Conservation (phyloP, 1,140 invertebrate genomes). For the Kradibia gibbosae region DNA sequence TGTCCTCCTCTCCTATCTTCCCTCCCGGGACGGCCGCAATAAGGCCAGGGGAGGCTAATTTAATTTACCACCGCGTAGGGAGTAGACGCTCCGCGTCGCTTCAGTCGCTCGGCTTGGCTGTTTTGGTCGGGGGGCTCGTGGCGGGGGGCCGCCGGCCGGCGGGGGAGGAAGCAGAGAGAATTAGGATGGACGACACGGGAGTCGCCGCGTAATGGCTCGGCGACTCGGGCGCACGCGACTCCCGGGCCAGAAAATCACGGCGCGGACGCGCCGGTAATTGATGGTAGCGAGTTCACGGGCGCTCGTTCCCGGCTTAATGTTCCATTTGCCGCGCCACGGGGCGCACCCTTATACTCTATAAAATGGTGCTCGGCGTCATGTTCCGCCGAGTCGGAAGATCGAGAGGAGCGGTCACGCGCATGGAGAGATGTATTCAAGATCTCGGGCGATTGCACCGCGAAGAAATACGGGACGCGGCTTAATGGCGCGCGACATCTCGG, state of each 20-base stretch:
- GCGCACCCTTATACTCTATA: neutral
- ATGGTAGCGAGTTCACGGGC: conserved; percentile 53
- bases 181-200: conserved; percentile 23
- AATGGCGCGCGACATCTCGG: neutral
- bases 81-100: no score
- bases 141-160: neutral
- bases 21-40: no score
- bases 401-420: no score
- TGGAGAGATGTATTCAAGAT: no score
- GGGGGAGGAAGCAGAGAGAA: neutral
- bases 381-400: neutral
- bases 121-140: no score
- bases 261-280: conserved; percentile 46
- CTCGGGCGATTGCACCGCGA: neutral
- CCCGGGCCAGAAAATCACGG: neutral
- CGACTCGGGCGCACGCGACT: neutral
- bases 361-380: neutral
- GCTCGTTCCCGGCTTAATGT: conserved; percentile 19
- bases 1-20: no score
- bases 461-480: no score
- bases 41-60: no score
- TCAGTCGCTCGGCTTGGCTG: no score
- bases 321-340: conserved; percentile 50
- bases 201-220: conserved; percentile 2
- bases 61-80: no score